Conservation (phyloP, 2,888 invertebrate genomes). For the Amphipyra tragopoginis region DNA sequence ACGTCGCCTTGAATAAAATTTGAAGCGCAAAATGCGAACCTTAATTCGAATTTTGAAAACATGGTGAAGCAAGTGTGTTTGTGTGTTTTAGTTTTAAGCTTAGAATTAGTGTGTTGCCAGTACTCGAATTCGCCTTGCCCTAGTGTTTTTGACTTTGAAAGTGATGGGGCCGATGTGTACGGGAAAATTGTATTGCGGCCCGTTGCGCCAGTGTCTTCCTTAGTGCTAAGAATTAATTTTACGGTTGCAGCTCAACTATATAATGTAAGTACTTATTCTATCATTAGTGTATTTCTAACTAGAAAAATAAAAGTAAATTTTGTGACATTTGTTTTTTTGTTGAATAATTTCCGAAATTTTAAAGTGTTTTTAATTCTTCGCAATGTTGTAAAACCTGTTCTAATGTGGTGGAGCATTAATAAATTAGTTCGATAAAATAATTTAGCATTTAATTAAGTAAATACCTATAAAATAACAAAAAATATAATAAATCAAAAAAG, state of each 20-base stretch:
- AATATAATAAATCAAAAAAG: too few relatives aligned
- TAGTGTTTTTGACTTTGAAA: slow-evolving; percentile 72
- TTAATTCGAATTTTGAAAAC: slow-evolving; percentile 37
- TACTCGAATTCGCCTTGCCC: slow-evolving; percentile 76
- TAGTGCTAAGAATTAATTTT: slow-evolving; percentile 71
- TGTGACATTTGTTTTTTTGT: too few relatives aligned
- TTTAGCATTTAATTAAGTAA: too few relatives aligned
- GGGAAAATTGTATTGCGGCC: slow-evolving; percentile 72
- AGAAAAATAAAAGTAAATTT: too few relatives aligned
- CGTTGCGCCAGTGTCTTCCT: slow-evolving; percentile 63
- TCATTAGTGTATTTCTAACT: too few relatives aligned
- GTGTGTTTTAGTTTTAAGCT: slow-evolving; percentile 60
- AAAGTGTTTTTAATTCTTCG: too few relatives aligned
- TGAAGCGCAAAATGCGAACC: slow-evolving; percentile 50
- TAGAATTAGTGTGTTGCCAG: slow-evolving; percentile 66
- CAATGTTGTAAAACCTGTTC: too few relatives aligned
- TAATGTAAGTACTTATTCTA: slow-evolving; percentile 66
- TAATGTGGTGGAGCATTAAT: too few relatives aligned
- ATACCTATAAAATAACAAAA: too few relatives aligned
- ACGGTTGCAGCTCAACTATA: slow-evolving; percentile 71
- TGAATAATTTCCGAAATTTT: too few relatives aligned
- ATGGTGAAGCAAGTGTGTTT: slow-evolving; percentile 63
- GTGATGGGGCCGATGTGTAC: slow-evolving; percentile 67
- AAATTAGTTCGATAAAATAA: too few relatives aligned
- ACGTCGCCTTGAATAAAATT: slow-evolving; percentile 59